Evolutionary conservation across 2,797 vertebrate genomes (phyloP), one percentile per base, ranked within the genome.

Genomic region (Orientallactaga sibirica): DNA sequence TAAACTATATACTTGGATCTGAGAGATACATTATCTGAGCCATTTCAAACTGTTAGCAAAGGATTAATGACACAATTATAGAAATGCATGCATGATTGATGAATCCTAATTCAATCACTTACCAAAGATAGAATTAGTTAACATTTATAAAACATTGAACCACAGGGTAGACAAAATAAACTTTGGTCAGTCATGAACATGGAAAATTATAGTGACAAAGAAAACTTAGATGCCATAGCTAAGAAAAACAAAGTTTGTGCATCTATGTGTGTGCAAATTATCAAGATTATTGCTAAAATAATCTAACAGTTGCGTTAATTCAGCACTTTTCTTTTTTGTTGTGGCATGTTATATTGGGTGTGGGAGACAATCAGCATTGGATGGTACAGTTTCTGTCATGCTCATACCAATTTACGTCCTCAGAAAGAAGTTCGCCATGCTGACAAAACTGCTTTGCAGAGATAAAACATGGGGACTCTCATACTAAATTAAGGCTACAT

Each of bases 381-480:
- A 89, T 11, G 86, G 94, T 86, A 88, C 62, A 71, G 52, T 48
- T 93, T 96, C 75, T 90, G 4, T 64, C 82, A 79, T 68, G 27
- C 79, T 93, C 89, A 90, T 95, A 90, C 19, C 83, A 95, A 95
- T 95, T 95, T 96, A 76, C 74, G 96, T 95, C 64, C 82, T 93
- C 92, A 73, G 78, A 86, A 76, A 97, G 86, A 95, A 91, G 81
- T 62, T 95, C 74, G 76, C 96, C 86, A 93, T 95, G 92, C 96
- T 97, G 95, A 94, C 80, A 90, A 88, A 97, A 97, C 94, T 95
- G 93, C 25, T 95, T 97, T 96, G 92, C 85, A 93, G 9, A 96
- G 91, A 92, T 93, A 92, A 98, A 97, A 96, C 80, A 97, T 71
- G 83, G 88, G 96, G 67, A 68, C 61, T 95, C 66, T 96, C 90